A percentile compares a stretch with the other conserved stretches of the same genome.
Evolutionary conservation across 2,113 vertebrate species (phyloP).

Genomic region (Acrocephalus arundinaceus): DNA sequence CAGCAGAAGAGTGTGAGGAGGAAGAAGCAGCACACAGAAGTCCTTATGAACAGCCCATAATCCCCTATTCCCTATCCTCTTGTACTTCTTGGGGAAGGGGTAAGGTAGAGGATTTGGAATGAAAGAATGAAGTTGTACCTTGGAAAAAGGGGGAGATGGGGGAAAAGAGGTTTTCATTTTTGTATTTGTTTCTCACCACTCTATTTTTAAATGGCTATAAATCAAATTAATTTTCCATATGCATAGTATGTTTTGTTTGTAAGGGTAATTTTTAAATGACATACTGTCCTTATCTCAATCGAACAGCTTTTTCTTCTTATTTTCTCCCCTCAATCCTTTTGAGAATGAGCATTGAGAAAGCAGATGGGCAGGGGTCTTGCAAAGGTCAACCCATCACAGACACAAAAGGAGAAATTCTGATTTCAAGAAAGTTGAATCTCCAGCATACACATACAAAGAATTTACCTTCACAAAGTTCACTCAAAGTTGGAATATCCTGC

Average conservation of each 20-base stretch:
- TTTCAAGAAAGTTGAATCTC: not conserved
- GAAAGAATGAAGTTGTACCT: not conserved
- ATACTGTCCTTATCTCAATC: not conserved
- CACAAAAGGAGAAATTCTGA: not conserved
- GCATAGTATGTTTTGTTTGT: not conserved
- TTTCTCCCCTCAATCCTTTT: not conserved
- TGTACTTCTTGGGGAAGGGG: not conserved
- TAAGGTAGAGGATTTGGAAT: not conserved
- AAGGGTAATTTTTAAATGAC: not conserved
- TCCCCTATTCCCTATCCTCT: accelerated
- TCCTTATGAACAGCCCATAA: not conserved
- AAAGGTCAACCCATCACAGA: not conserved
- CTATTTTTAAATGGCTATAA: not conserved
- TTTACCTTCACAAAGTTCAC: not conserved
- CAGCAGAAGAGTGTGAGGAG: not conserved
- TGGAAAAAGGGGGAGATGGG: not conserved
- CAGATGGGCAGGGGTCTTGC: not conserved
- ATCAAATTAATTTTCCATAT: not conserved
- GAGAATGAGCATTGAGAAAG: not conserved
- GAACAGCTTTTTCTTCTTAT: not conserved
- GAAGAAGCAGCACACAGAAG: not conserved
- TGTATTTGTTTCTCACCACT: not conserved
- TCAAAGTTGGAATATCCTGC: not conserved
- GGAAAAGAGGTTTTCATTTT: not conserved
- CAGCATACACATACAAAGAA: not conserved